Evolutionary conservation across 2,797 vertebrate species (phyloP).

Genomic region (Ptychadena robeensis): DNA sequence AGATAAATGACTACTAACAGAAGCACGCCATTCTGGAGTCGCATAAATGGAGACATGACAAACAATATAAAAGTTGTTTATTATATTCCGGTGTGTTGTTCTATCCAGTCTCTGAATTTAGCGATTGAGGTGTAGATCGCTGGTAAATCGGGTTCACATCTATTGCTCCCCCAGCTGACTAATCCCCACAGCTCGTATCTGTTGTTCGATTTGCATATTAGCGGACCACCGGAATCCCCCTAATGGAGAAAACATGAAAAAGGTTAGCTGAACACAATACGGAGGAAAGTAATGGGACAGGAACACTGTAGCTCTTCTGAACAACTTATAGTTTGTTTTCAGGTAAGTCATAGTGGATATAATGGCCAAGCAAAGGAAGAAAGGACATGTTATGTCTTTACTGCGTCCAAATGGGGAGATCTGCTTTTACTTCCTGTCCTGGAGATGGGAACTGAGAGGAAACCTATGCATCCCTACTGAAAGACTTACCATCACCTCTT

Average conservation of each 20-base stretch:
- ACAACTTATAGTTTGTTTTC: too few species aligned
- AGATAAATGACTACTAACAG: too few species aligned
- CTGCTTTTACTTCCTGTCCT: background rate
- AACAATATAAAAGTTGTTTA: background rate
- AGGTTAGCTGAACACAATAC: too few species aligned
- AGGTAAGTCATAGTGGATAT: too few species aligned
- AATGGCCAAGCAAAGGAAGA: too few species aligned
- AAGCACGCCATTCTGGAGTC: background rate
- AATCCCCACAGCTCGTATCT: slow-evolving; percentile 21
- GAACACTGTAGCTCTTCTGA: too few species aligned
- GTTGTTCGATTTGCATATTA: background rate
- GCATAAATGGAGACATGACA: background rate
- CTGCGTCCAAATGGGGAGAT: background rate
- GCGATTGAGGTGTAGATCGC: slow-evolving; percentile 50
- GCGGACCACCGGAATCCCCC: slow-evolving; percentile 20
- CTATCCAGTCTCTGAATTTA: slow-evolving; percentile 54
- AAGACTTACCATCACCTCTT: too few species aligned
- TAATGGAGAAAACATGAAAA: slow-evolving; percentile 22
- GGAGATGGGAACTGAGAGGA: too few species aligned
- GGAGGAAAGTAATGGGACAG: too few species aligned
- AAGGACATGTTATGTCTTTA: too few species aligned
- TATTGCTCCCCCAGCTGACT: slow-evolving; percentile 41
- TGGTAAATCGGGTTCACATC: slow-evolving; percentile 3
- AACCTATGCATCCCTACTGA: too few species aligned
- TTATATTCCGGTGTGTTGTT: slow-evolving; percentile 20